Percentiles rank a stretch among this genome's conserved stretches.
Conservation (phyloP, 2,113 vertebrate species). For the Sakesphorus luctuosus region DNA sequence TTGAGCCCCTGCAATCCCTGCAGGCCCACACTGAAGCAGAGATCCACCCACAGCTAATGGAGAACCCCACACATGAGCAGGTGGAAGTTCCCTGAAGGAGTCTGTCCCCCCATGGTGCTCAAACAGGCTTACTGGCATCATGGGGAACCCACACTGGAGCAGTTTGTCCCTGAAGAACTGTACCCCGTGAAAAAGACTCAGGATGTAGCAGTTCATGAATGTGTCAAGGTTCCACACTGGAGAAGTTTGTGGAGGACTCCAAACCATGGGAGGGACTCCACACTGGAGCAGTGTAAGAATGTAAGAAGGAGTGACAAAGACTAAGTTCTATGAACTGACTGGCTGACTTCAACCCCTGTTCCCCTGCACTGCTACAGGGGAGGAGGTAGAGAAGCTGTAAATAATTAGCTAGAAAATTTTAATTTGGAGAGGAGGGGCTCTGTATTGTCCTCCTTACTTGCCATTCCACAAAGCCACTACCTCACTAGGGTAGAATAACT, state of each 20-base stretch:
- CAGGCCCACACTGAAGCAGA: neutral
- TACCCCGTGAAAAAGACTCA: too few species aligned
- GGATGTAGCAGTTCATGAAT: neutral
- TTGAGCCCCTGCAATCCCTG: neutral
- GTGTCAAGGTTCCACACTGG: neutral
- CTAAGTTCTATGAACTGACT: neutral
- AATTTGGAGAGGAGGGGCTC: neutral
- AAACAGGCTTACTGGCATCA: neutral
- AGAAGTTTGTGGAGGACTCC: neutral
- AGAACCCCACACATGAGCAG: neutral
- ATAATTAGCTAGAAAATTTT: neutral
- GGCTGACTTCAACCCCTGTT: neutral
- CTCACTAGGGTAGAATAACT: neutral
- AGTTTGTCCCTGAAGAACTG: neutral
- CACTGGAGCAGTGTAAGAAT: neutral
- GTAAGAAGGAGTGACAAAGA: neutral
- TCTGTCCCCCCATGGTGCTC: neutral
- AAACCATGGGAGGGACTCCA: neutral
- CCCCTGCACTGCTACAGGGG: accelerated
- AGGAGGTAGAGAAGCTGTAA: neutral
- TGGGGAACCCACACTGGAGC: neutral
- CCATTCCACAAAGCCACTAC: neutral
- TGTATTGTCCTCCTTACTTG: neutral
- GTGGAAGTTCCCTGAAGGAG: neutral
- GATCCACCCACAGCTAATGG: neutral